Conservation (phyloP, 1,140 invertebrate species). For the Formica selysi region DNA sequence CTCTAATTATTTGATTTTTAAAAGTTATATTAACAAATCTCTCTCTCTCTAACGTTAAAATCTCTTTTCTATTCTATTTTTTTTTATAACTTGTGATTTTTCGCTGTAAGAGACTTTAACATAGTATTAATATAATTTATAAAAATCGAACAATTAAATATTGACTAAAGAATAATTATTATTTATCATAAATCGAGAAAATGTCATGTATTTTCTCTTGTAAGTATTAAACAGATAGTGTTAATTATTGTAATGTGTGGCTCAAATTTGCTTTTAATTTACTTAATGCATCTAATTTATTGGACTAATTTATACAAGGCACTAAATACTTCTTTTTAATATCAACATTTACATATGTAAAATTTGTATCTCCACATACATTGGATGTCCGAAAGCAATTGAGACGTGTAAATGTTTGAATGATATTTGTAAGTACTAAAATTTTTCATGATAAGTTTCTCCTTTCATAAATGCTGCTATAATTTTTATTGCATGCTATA, state of each 20-base stretch:
- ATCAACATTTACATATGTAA: conserved; percentile 59
- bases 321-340: conserved; percentile 63
- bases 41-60: no score
- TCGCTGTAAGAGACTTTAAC: background rate
- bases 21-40: background rate
- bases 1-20: background rate
- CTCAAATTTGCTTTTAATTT: conserved; percentile 27
- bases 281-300: conserved; percentile 31
- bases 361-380: conserved; percentile 52
- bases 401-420: background rate
- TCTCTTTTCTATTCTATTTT: background rate
- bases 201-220: background rate
- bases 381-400: conserved; percentile 50
- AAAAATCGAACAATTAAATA: background rate
- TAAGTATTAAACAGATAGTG: conserved; percentile 30
- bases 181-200: conserved; percentile 6
- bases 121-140: conserved; percentile 1
- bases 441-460: no score
- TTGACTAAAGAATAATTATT: background rate
- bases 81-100: background rate
- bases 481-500: conserved; percentile 40
- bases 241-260: conserved; percentile 10
- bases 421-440: conserved; percentile 49
- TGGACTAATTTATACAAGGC: conserved; percentile 59
- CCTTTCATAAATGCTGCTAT: conserved; percentile 14